Evolutionary conservation across 2,113 vertebrate species (phyloP).

Genomic region (Rhynchomys soricoides): DNA sequence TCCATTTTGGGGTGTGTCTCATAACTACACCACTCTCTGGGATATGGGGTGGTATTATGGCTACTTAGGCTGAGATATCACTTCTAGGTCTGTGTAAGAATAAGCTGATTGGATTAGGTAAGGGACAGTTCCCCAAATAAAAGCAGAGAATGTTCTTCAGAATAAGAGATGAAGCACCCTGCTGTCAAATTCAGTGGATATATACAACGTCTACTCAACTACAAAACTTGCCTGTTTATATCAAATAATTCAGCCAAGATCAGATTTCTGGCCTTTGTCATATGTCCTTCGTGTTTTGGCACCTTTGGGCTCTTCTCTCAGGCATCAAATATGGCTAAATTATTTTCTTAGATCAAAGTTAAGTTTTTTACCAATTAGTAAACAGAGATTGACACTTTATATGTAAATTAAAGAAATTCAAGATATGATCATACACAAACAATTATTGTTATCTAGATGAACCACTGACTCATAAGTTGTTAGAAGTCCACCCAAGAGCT

Average conservation of each 20-base stretch:
- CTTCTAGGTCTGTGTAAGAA: background rate
- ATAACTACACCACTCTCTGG: background rate
- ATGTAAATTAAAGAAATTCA: background rate
- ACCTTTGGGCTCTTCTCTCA: background rate
- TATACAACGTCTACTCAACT: background rate
- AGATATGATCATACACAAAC: background rate
- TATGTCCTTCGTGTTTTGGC: background rate
- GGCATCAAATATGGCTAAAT: background rate
- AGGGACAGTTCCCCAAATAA: background rate
- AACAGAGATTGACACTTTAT: background rate
- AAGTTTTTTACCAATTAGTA: constrained; percentile 2
- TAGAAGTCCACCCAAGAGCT: background rate
- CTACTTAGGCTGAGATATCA: background rate
- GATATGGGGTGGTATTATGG: background rate
- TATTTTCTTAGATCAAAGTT: background rate
- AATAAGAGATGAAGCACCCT: background rate
- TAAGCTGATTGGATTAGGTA: constrained; percentile 43
- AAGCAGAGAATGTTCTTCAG: background rate
- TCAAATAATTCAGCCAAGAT: constrained; percentile 1
- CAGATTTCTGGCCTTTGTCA: background rate
- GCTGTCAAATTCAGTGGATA: background rate
- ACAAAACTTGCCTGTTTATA: background rate
- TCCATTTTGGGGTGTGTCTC: background rate
- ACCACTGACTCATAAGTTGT: background rate
- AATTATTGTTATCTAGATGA: background rate